phyloP scores from a whole-genome alignment of 2,797 vertebrate species.

The Balearica regulorum region DNA sequence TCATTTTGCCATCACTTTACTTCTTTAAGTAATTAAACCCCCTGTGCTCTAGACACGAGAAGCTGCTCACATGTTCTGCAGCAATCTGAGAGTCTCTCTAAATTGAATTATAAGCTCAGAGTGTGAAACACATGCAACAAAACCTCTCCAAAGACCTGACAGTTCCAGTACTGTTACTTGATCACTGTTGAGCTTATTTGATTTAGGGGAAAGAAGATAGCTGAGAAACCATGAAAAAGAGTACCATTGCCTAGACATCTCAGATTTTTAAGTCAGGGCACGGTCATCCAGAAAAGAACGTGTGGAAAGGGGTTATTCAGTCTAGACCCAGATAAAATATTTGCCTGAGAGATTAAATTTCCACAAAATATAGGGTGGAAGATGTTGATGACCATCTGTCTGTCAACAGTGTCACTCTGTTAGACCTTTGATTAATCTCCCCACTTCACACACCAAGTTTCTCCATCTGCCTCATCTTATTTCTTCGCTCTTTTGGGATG shows the following conservation, averaged over 20 bases:
- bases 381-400: neutral
- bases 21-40: conserved; percentile 36
- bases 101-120: neutral
- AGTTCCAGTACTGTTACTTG: neutral
- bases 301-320: neutral
- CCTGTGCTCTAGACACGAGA: neutral
- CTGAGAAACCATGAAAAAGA: neutral
- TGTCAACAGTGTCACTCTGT: neutral
- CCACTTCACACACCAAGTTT: neutral
- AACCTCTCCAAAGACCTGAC: neutral
- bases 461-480: neutral
- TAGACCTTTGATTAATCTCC: neutral
- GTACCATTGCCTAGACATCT: neutral
- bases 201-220: neutral
- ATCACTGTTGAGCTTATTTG: neutral
- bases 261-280: neutral
- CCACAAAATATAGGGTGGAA: neutral
- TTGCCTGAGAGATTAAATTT: neutral
- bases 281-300: neutral
- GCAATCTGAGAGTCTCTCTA: neutral
- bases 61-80: neutral
- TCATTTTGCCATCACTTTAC: conserved; percentile 34
- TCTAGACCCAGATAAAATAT: neutral
- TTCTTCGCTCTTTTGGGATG: neutral
- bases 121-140: neutral